phyloP scores from a whole-genome alignment of 2,888 invertebrate genomes.

The Orchesellides sinensis region DNA sequence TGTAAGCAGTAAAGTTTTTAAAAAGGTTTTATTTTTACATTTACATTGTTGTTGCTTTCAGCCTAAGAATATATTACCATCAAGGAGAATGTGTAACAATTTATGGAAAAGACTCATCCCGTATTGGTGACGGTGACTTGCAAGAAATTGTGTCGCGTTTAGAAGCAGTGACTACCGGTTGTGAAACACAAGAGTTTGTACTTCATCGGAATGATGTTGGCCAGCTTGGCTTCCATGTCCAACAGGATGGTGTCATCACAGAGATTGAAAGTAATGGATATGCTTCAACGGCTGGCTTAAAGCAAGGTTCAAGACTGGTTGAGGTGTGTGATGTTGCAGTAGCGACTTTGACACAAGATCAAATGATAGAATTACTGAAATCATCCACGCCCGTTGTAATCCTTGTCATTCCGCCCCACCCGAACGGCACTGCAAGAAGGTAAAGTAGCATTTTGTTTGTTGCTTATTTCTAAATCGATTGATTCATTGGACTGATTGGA shows the following conservation, averaged over 20 bases:
- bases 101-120: slow-evolving; percentile 82
- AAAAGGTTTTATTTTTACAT: too few species aligned
- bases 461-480: neutral
- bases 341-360: slow-evolving; percentile 91
- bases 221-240: slow-evolving; percentile 90
- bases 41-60: slow-evolving; percentile 76
- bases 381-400: slow-evolving; percentile 92
- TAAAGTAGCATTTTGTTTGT: slow-evolving; percentile 71
- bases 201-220: slow-evolving; percentile 88
- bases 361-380: slow-evolving; percentile 94
- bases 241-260: slow-evolving; percentile 95
- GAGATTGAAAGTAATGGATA: slow-evolving; percentile 88
- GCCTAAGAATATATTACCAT: slow-evolving; percentile 91
- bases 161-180: slow-evolving; percentile 86
- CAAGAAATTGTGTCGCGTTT: slow-evolving; percentile 89
- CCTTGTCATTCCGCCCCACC: slow-evolving; percentile 86
- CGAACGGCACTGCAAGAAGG: slow-evolving; percentile 84
- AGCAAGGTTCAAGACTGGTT: slow-evolving; percentile 92
- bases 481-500: too few species aligned
- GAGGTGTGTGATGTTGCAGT: slow-evolving; percentile 93
- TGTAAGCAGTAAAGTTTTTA: neutral
- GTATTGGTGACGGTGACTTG: slow-evolving; percentile 81
- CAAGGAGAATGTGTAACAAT: slow-evolving; percentile 94
- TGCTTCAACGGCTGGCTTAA: slow-evolving; percentile 89
- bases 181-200: slow-evolving; percentile 87